Conservation (phyloP, 53 echinoderm and acorn worm genomes). For the Astropecten irregularis region DNA sequence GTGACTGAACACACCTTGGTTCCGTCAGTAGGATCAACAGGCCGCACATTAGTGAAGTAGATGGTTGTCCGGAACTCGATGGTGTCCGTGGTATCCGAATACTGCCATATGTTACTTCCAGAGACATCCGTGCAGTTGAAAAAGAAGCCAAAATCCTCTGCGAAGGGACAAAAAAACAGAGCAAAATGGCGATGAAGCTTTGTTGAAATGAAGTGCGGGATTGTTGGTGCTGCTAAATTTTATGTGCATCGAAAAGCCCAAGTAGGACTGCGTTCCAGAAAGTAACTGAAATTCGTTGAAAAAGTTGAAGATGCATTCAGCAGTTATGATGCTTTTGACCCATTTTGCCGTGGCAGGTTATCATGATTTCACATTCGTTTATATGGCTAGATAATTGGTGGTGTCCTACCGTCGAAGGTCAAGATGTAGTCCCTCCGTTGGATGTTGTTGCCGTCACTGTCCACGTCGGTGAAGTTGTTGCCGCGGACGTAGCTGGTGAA, state of each 20-base stretch:
- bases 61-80: conserved; percentile 72
- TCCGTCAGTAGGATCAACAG: conserved; percentile 55
- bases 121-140: conserved; percentile 72
- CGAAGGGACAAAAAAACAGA: not conserved
- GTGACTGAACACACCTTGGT: conserved; percentile 38
- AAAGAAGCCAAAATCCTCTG: conserved; percentile 71
- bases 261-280: too few relatives aligned
- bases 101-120: conserved; percentile 61
- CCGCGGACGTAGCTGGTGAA: conserved; percentile 66
- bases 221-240: too few relatives aligned
- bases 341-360: too few relatives aligned
- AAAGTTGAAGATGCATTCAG: too few relatives aligned
- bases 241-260: too few relatives aligned
- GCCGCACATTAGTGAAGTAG: conserved; percentile 76
- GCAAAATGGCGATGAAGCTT: too few relatives aligned
- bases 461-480: conserved; percentile 2
- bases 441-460: conserved; percentile 54
- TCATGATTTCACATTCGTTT: too few relatives aligned
- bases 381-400: too few relatives aligned
- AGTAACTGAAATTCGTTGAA: too few relatives aligned
- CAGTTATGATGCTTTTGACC: too few relatives aligned
- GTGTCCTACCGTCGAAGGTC: conserved; percentile 59
- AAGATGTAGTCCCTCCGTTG: conserved; percentile 55
- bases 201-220: too few relatives aligned
- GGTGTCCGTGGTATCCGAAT: conserved; percentile 47